Evolutionary conservation across 64 coral and sea anemone genomes (phyloP).

Genomic region (Actinia tenebrosa): DNA sequence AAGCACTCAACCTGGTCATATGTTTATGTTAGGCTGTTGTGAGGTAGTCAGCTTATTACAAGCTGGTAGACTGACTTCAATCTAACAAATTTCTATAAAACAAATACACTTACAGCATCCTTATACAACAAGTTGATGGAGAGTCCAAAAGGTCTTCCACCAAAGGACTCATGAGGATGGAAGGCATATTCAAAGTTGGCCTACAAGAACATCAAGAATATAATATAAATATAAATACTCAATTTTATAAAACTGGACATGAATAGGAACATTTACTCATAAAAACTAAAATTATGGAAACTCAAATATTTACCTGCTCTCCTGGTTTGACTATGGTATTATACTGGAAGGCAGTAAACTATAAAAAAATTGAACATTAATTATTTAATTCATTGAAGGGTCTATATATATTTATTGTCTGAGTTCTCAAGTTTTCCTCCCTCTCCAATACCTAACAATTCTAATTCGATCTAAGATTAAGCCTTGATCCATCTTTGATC

Average conservation of each 20-base stretch:
- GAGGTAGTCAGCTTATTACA: too few species aligned
- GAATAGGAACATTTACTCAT: background rate
- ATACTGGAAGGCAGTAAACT: conserved; percentile 88
- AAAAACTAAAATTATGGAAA: background rate
- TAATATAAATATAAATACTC: background rate
- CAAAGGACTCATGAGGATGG: conserved; percentile 96
- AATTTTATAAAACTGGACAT: background rate
- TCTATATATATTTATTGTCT: too few species aligned
- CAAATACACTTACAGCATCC: conserved; percentile 68
- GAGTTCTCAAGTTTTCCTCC: too few species aligned
- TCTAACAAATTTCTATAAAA: too few species aligned
- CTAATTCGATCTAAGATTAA: too few species aligned
- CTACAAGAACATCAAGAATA: conserved; percentile 23
- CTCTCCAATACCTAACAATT: too few species aligned
- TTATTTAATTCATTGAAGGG: background rate
- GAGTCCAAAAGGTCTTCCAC: conserved; percentile 94
- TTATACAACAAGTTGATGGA: conserved; percentile 85
- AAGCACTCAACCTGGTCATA: too few species aligned
- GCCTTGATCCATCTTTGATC: too few species aligned
- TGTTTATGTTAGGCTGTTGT: too few species aligned
- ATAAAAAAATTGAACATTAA: background rate
- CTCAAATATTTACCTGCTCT: conserved; percentile 50
- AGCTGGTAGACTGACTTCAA: too few species aligned
- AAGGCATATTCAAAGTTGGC: conserved; percentile 98
- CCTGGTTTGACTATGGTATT: conserved; percentile 92